Conservation (phyloP, 2,888 invertebrate species). For the Drosophila meridiana region DNA sequence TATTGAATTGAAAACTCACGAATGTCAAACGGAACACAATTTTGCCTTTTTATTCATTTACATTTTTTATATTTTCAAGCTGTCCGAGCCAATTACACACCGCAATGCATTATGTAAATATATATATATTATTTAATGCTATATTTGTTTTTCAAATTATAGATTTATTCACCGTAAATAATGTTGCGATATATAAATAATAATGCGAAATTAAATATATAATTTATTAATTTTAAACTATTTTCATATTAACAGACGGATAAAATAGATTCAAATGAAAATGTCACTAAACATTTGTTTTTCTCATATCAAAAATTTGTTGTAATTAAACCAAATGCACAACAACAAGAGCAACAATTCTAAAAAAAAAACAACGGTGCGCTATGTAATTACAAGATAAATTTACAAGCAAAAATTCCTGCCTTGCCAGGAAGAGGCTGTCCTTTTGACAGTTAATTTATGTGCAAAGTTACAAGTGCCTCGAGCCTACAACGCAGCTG, state of each 20-base stretch:
- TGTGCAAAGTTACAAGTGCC: conserved; percentile 79
- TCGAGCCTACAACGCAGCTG: conserved; percentile 46
- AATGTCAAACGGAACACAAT: neutral
- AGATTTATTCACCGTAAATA: neutral
- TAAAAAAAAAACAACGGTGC: conserved; percentile 28
- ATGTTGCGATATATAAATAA: neutral
- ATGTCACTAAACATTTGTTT: conserved; percentile 4
- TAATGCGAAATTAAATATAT: no score
- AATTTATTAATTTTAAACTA: neutral
- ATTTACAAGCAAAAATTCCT: conserved; percentile 61
- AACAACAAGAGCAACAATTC: conserved; percentile 21
- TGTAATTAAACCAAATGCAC: conserved; percentile 64
- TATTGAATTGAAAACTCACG: neutral
- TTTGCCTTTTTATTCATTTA: neutral
- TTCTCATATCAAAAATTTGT: conserved; percentile 28
- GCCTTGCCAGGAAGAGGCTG: conserved; percentile 32
- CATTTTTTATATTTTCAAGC: neutral
- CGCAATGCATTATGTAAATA: neutral
- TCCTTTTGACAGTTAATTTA: conserved; percentile 79
- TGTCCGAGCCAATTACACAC: neutral
- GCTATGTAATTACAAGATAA: conserved; percentile 74
- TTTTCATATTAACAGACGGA: no score
- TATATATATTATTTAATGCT: neutral
- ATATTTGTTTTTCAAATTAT: neutral
- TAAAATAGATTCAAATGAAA: neutral